Evolutionary conservation across 2,113 vertebrate genomes (phyloP), one percentile per base, ranked within the genome.

Genomic region (Tamias sibiricus): DNA sequence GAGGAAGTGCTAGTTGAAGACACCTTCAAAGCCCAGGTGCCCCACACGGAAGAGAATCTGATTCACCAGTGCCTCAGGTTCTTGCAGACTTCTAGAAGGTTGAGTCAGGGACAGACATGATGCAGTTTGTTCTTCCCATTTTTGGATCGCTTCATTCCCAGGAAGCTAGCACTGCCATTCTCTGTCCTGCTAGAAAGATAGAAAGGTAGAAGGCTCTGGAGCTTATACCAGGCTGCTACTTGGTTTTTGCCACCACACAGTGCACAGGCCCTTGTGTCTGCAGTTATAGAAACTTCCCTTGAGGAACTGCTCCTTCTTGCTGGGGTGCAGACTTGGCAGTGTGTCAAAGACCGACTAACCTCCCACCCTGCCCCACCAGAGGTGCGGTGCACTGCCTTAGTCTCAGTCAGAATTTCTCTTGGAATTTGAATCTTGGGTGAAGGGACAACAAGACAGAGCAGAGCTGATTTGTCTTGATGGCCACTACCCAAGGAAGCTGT

Each of bases 21-120:
- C 8, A 28, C 40, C 1, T 35, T 49, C 52, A 49, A 75, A 89
- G 37, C 44, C 74, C 72, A 44, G 24, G 17, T 52, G 30, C 2
- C 6, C 6, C 6, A 0, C 19, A 3, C 0, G 6, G 49, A 62
- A 62, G 57, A 52, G 2, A 13, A 35, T 68, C 74, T 0, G 5
- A 17, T 42, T 42, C 19, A 17, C 8, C 44, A 6, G 13, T 0
- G 2, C 19, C 30, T 82, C 59, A 4, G 0, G 32, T 44, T 17
- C 35, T 13, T 3, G 42, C 28, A 62, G 11, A 84, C 16, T 13
- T 64, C 2, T 14, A 52, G 79, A 59, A 44, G 40, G 6, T 6
- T 1, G 35, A 76, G 40, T 28, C 72, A 75, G 37, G 12, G 37
- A 66, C 1, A 0, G 28, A 71, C 4, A 37, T 52, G 64, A 8